phyloP scores from a whole-genome alignment of 2,888 invertebrate genomes.

The Mythimna loreyi region DNA sequence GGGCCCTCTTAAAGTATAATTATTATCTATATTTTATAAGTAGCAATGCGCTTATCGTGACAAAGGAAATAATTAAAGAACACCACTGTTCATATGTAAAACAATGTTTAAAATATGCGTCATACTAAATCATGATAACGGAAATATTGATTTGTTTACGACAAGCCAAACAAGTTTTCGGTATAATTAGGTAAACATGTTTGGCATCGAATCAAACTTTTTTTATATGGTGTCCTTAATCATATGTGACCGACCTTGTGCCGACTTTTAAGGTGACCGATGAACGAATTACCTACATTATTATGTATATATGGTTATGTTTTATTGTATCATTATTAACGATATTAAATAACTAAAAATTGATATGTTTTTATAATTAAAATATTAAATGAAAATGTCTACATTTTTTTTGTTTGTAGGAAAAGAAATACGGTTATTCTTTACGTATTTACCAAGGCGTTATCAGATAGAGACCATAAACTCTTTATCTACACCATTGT shows the following conservation, averaged over 20 bases:
- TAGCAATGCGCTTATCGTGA: too few species aligned
- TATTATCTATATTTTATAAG: too few species aligned
- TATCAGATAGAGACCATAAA: too few species aligned
- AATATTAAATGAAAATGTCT: neutral
- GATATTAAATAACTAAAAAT: too few species aligned
- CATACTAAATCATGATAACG: neutral
- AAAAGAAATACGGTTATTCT: too few species aligned
- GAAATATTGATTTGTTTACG: constrained; percentile 6
- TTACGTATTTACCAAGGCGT: too few species aligned
- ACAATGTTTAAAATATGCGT: constrained; percentile 1
- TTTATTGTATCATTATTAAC: too few species aligned
- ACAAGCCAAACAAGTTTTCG: constrained; percentile 27
- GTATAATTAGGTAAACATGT: constrained; percentile 34
- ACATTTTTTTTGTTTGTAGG: too few species aligned
- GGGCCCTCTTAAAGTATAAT: too few species aligned
- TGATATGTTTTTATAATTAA: neutral
- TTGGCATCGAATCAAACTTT: constrained; percentile 13
- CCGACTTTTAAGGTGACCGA: constrained; percentile 16
- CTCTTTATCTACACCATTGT: too few species aligned
- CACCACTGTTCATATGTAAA: neutral
- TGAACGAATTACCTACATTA: neutral
- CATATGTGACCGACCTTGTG: constrained; percentile 27
- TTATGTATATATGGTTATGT: neutral
- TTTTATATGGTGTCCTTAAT: constrained; percentile 12
- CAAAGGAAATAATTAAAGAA: neutral